These are phyloP conservation scores for Jordanella pulchra DNA, from an alignment of 2,797 vertebrate genomes.

Conservation along the genomic window DNA sequence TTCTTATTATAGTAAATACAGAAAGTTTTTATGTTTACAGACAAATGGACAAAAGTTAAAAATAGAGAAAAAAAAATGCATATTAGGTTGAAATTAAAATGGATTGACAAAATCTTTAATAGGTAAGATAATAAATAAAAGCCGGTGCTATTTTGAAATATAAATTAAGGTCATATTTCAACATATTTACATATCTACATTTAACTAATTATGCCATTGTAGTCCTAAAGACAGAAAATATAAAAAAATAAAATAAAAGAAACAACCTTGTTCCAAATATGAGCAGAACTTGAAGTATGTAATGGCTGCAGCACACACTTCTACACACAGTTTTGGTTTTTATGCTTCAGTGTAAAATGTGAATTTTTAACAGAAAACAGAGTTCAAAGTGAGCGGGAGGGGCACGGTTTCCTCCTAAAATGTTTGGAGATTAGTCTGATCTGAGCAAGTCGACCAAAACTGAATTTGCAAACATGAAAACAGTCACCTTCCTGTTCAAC, in stretches of 20 bases:
- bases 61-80: too few species aligned
- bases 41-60: too few species aligned
- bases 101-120: not conserved
- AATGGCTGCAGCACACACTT: constrained; percentile 4
- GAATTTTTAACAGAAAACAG: constrained; percentile 56
- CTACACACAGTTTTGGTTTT: constrained; percentile 9
- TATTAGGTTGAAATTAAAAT: not conserved
- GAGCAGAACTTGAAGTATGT: not conserved
- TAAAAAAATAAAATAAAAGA: not conserved
- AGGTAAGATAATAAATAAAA: not conserved
- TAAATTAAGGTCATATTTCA: not conserved
- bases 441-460: constrained; percentile 69
- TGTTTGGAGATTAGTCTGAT: constrained; percentile 77
- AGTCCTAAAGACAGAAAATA: too few species aligned
- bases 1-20: too few species aligned
- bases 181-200: too few species aligned
- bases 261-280: not conserved
- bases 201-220: too few species aligned
- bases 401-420: constrained; percentile 69
- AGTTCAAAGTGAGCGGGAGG: constrained; percentile 78
- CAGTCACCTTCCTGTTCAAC: constrained; percentile 64
- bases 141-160: not conserved
- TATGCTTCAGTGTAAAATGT: constrained; percentile 42
- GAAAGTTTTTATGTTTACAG: too few species aligned
- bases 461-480: constrained; percentile 58